phyloP scores from a whole-genome alignment of 2,797 vertebrate species.

The Synanceia verrucosa region DNA sequence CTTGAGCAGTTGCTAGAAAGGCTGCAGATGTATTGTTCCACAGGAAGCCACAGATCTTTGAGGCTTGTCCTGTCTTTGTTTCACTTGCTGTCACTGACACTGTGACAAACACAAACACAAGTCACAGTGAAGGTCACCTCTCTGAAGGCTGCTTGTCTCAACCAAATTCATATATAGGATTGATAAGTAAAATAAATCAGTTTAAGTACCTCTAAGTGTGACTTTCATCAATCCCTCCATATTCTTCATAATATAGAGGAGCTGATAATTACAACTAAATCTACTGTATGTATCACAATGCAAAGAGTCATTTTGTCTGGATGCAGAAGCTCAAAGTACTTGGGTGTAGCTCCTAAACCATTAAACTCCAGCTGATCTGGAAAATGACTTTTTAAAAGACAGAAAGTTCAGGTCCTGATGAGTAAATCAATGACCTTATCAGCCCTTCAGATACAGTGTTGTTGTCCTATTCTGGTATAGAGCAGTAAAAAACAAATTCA shows the following conservation, averaged over 20 bases:
- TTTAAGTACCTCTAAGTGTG: not conserved
- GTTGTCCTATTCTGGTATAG: not conserved
- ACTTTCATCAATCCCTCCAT: not conserved
- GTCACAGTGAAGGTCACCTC: constrained; percentile 12
- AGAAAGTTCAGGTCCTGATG: not conserved
- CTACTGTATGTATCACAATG: not conserved
- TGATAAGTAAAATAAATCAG: too few species aligned
- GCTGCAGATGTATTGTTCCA: constrained; percentile 39
- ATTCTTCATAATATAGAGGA: not conserved
- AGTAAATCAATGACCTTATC: constrained; percentile 5
- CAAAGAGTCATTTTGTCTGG: not conserved
- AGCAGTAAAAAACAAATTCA: not conserved
- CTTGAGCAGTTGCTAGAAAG: not conserved
- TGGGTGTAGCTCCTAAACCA: not conserved
- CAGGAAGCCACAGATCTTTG: constrained; percentile 57
- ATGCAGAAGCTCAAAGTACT: not conserved
- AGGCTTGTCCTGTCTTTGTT: constrained; percentile 46
- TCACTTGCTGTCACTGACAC: not conserved
- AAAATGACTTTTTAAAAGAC: not conserved
- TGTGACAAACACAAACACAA: constrained; percentile 1
- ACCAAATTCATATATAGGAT: not conserved
- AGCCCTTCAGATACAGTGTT: not conserved
- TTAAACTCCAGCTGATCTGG: not conserved
- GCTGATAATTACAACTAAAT: not conserved
- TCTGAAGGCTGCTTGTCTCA: not conserved